Conservation (phyloP, 2,113 vertebrate species). For the Cricetomys ansorgei region DNA sequence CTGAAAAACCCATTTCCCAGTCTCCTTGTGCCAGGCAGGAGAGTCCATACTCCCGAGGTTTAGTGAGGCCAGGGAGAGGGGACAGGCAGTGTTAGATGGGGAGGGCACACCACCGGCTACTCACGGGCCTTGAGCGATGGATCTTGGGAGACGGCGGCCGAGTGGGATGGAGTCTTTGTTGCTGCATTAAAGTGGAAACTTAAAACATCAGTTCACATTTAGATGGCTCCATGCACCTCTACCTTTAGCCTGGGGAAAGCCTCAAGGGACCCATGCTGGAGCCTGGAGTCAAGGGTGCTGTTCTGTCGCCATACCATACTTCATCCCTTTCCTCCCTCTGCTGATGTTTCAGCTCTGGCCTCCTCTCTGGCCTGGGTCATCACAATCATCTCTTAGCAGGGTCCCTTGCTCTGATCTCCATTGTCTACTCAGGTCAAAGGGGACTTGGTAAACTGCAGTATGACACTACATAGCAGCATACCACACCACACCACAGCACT, state of each 20-base stretch:
- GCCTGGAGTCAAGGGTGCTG: not conserved
- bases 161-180: conserved; percentile 87
- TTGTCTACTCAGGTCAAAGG: not conserved
- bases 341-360: not conserved
- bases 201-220: conserved; percentile 77
- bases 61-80: conserved; percentile 83
- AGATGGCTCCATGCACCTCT: not conserved
- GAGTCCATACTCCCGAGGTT: conserved; percentile 82
- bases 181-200: conserved; percentile 91
- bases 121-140: conserved; percentile 91
- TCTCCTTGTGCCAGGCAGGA: conserved; percentile 73
- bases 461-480: fast-evolving
- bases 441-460: not conserved
- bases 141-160: conserved; percentile 91
- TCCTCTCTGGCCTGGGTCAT: not conserved
- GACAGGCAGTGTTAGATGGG: conserved; percentile 86
- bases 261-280: not conserved
- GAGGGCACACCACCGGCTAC: conserved; percentile 85
- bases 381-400: not conserved
- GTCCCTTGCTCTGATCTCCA: not conserved
- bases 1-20: conserved; percentile 76
- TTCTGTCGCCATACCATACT: not conserved
- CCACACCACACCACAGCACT: too few species aligned
- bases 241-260: not conserved
- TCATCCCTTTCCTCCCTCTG: not conserved